Evolutionary conservation across 2,797 vertebrate species (phyloP).

Genomic region (Darevskia mixta): DNA sequence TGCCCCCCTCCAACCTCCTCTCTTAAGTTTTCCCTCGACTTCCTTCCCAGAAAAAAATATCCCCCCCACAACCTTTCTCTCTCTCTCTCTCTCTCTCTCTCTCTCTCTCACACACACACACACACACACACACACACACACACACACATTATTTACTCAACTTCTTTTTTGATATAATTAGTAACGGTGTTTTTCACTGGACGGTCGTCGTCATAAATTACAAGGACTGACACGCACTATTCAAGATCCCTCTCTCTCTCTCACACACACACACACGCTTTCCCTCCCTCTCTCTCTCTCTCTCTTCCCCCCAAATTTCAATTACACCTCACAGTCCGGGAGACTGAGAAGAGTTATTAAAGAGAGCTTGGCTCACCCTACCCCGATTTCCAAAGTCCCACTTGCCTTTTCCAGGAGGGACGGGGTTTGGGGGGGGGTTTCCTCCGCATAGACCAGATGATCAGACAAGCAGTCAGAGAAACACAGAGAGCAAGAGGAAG

Average conservation of each 20-base stretch:
- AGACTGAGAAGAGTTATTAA: constrained; percentile 31
- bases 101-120: no score
- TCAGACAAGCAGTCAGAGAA: background rate
- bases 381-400: constrained; percentile 3
- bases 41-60: constrained; percentile 65
- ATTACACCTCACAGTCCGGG: constrained; percentile 55
- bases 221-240: constrained; percentile 72
- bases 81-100: no score
- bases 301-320: constrained; percentile 53
- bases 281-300: background rate
- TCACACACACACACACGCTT: no score
- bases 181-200: constrained; percentile 77
- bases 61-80: background rate
- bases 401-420: constrained; percentile 38
- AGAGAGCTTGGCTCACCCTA: constrained; percentile 36
- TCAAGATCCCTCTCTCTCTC: constrained; percentile 45
- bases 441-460: background rate
- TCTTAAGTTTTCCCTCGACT: constrained; percentile 52
- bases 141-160: constrained; percentile 60
- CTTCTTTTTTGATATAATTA: constrained; percentile 77
- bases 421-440: no score
- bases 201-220: constrained; percentile 71
- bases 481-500: no score
- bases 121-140: background rate
- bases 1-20: background rate